Base-by-base conservation (phyloP, 1,140 invertebrate genomes). In the Nixonia krombeini region DNA sequence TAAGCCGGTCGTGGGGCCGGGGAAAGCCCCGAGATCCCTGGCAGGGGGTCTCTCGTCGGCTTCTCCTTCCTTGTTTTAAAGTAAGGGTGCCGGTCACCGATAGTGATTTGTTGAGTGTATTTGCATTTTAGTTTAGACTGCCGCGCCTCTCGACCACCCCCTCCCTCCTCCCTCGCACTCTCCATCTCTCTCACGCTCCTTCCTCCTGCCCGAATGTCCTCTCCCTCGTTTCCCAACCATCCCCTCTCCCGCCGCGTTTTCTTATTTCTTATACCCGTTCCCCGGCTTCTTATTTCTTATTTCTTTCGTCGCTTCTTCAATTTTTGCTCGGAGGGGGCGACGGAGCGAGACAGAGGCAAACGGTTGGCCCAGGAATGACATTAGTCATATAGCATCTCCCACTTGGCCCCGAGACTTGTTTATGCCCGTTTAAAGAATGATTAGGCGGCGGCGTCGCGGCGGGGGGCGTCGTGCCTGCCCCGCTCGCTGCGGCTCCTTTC, bases 351-450 rank as follows among this genome's bases (percentile, higher is more conserved):
- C 37, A 52, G 53, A 56, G 63, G 66, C 62, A 59, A 68, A 56
- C 67, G 63, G 73, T 74, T 67, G 72, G 71, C 40, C 73, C 51
- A 74, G 75, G 76, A 83, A 83, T 81, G 79, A 81, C 81, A 84
- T 83, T 82, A 84, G 79, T 83, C 81, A 83, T 83, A 74, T 69
- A 78, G 45, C 70, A 75, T 74, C 58, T 65, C 51, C 51, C 44
- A 69, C 61, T 55, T 63, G 63, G 66, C 67, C 65, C 58, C 67
- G 73, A 50, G 76, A 81, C 80, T 83, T 83, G 81, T 84, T 85
- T 83, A 84, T 83, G 80, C 79, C 75, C 81, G 80, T 84, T 85
- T 84, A 84, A 84, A 84, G 82, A 84, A 85, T 85, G 83, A 84
- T 85, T 83, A 84, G 83, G 80, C 81, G 75, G 79, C 73, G 67